phyloP scores from a whole-genome alignment of 2,113 vertebrate genomes.

The Carlito syrichta region DNA sequence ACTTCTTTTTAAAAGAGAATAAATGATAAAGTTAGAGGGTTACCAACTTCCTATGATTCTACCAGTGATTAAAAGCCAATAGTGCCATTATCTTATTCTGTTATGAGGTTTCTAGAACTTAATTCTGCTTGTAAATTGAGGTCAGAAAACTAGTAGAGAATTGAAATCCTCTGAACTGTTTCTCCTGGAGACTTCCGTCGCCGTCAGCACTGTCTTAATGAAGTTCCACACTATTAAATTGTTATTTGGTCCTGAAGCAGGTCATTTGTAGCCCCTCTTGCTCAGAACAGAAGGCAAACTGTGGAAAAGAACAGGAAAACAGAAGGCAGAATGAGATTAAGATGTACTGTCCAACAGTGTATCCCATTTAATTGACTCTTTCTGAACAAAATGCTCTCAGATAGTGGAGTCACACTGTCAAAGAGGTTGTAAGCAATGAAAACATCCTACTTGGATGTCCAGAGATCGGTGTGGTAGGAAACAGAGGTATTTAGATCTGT shows the following conservation, averaged over 20 bases:
- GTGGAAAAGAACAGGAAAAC: background rate
- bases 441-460: background rate
- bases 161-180: slow-evolving; percentile 68
- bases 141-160: slow-evolving; percentile 75
- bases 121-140: slow-evolving; percentile 74
- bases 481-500: background rate
- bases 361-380: slow-evolving; percentile 46
- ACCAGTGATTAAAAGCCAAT: slow-evolving; percentile 72
- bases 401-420: background rate
- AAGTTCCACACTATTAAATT: slow-evolving; percentile 65
- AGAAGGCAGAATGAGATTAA: slow-evolving; percentile 37
- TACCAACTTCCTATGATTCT: slow-evolving; percentile 19
- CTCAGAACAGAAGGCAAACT: slow-evolving; percentile 51
- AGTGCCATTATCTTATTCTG: slow-evolving; percentile 50
- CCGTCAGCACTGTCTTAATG: slow-evolving; percentile 74
- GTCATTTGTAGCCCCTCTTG: slow-evolving; percentile 36
- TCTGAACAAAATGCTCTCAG: background rate
- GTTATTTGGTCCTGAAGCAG: slow-evolving; percentile 62
- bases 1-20: slow-evolving; percentile 54
- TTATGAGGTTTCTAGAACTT: slow-evolving; percentile 62
- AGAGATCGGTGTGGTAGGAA: background rate
- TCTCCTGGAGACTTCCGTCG: slow-evolving; percentile 43
- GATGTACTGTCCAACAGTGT: background rate
- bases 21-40: slow-evolving; percentile 61
- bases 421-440: background rate